Conservation (phyloP, 2,113 vertebrate genomes). For the Falco punctatus region DNA sequence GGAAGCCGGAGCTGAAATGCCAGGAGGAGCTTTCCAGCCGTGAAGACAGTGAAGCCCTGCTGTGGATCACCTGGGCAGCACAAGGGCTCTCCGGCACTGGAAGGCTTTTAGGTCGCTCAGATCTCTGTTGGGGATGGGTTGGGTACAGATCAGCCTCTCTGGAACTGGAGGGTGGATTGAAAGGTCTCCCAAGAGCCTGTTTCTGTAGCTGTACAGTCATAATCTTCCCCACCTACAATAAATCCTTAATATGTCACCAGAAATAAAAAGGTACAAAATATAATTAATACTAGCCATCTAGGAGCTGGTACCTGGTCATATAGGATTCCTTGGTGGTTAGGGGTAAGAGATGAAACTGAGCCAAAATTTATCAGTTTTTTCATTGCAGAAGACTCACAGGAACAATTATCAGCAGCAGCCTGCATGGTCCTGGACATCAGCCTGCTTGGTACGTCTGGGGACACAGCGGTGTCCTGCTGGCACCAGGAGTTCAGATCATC, state of each 20-base stretch:
- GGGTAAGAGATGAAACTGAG: background rate
- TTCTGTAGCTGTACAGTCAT: background rate
- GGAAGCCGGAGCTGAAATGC: background rate
- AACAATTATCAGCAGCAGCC: background rate
- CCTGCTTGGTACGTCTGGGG: background rate
- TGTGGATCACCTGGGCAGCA: accelerated
- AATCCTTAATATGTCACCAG: background rate
- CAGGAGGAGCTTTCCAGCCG: background rate
- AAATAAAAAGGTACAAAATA: background rate
- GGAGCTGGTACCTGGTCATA: background rate
- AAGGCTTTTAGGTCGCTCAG: background rate
- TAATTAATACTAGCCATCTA: background rate
- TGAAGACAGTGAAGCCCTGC: background rate
- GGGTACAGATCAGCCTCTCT: background rate
- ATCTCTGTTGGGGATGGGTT: background rate
- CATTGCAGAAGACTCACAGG: background rate
- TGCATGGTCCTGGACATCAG: background rate
- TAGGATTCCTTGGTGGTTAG: background rate
- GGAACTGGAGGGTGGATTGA: background rate
- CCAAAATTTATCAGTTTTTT: background rate
- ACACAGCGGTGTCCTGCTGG: background rate
- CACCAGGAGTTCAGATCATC: background rate
- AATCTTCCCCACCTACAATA: background rate
- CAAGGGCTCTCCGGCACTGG: background rate
- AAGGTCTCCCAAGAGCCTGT: accelerated